These are phyloP conservation scores for Clostera curtula DNA, from an alignment of 2,888 invertebrate genomes.

Conservation along the genomic window DNA sequence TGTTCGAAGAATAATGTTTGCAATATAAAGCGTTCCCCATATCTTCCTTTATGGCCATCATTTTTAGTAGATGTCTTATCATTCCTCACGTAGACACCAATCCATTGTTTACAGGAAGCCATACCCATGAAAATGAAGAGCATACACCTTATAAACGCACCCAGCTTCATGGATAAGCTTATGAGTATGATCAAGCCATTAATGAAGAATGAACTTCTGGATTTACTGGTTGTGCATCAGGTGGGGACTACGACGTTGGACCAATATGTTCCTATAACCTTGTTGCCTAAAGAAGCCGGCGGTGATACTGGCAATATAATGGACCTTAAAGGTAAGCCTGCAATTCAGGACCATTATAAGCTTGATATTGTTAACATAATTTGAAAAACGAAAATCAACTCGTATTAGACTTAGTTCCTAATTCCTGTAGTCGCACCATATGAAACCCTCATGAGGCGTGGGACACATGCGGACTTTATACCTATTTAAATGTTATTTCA, in stretches of 20 bases:
- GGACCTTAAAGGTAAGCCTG: slow-evolving; percentile 31
- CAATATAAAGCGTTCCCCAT: no score
- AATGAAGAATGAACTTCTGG: slow-evolving; percentile 79
- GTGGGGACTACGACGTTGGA: slow-evolving; percentile 56
- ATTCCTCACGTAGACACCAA: no score
- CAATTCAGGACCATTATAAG: slow-evolving; percentile 1
- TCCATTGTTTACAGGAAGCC: slow-evolving; percentile 72
- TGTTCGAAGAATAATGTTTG: no score
- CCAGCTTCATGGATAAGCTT: slow-evolving; percentile 80
- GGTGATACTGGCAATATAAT: slow-evolving; percentile 68
- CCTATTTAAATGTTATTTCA: no score
- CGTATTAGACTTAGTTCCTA: no score
- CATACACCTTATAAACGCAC: slow-evolving; percentile 80
- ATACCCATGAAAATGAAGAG: slow-evolving; percentile 73
- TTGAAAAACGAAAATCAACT: no score
- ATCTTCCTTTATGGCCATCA: no score
- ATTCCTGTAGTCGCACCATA: no score
- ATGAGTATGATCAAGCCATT: slow-evolving; percentile 80
- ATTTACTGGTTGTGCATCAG: slow-evolving; percentile 67
- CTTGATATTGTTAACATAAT: no score
- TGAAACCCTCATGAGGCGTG: no score
- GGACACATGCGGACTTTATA: no score
- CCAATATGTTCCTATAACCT: slow-evolving; percentile 67
- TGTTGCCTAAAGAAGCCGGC: slow-evolving; percentile 77
- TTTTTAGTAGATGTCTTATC: no score